phyloP scores from a whole-genome alignment of 2,888 invertebrate genomes.

The Nineta flava region DNA sequence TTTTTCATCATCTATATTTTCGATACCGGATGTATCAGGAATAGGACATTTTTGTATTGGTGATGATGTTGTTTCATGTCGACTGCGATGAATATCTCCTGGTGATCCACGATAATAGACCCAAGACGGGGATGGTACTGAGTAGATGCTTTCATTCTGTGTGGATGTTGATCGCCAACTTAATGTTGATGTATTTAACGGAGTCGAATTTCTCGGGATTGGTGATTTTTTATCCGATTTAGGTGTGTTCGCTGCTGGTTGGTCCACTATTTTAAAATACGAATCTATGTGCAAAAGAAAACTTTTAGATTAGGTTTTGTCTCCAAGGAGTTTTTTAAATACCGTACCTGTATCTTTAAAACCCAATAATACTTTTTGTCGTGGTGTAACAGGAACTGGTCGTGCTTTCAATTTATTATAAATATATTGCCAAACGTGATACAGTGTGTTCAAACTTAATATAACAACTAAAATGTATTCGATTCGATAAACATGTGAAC shows the following conservation, averaged over 20 bases:
- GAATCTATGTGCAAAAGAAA: constrained; percentile 13
- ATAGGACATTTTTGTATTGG: constrained; percentile 2
- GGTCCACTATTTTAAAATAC: constrained; percentile 13
- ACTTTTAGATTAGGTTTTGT: constrained; percentile 8
- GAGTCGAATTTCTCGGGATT: constrained; percentile 15
- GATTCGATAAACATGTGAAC: constrained; percentile 25
- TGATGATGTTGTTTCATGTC: constrained; percentile 2
- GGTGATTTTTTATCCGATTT: constrained; percentile 2
- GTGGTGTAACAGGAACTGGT: constrained; percentile 31
- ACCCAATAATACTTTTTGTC: constrained; percentile 36
- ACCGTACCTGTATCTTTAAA: constrained; percentile 28
- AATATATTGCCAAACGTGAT: constrained; percentile 33
- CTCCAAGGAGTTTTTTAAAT: constrained; percentile 13
- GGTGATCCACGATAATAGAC: constrained; percentile 22
- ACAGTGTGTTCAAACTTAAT: constrained; percentile 31
- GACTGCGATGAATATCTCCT: constrained; percentile 6
- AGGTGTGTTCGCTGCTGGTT: constrained; percentile 2
- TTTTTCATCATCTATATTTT: constrained; percentile 32
- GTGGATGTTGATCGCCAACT: constrained; percentile 26
- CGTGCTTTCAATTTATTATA: constrained; percentile 26
- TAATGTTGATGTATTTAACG: constrained; percentile 23
- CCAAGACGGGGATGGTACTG: constrained; percentile 24
- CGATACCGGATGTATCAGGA: constrained; percentile 17
- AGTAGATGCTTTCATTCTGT: constrained; percentile 22
- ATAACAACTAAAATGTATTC: constrained; percentile 29